Conservation (phyloP, 2,113 vertebrate species). For the Nothocercus julius region DNA sequence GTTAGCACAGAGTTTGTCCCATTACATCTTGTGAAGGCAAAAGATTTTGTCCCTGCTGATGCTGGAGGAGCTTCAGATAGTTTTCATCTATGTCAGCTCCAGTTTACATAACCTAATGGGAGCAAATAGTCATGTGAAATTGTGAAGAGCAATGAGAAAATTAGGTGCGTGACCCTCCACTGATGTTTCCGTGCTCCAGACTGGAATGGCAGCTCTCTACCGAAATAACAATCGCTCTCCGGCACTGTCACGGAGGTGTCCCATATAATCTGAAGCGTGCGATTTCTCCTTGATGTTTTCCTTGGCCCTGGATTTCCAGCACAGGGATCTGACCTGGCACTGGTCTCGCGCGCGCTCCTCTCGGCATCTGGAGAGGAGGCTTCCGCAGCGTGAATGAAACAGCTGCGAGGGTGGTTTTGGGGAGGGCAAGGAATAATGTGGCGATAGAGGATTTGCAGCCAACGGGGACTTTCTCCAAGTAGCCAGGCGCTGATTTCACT, state of each 20-base stretch:
- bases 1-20: neutral
- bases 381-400: slow-evolving; percentile 46
- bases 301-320: neutral
- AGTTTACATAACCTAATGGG: slow-evolving; percentile 12
- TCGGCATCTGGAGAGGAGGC: slow-evolving; percentile 50
- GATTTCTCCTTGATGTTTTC: neutral
- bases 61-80: neutral
- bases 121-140: neutral
- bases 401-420: slow-evolving; percentile 49
- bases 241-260: neutral
- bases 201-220: neutral
- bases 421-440: slow-evolving; percentile 33
- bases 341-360: neutral
- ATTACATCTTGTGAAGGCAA: neutral
- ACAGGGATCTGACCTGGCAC: neutral
- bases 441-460: slow-evolving; percentile 6
- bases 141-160: slow-evolving; percentile 33
- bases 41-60: neutral
- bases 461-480: slow-evolving; percentile 7
- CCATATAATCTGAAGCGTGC: neutral
- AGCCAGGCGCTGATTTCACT: slow-evolving; percentile 11
- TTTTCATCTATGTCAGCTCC: slow-evolving; percentile 4
- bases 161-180: neutral
- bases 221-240: neutral
- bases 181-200: neutral